phyloP scores from a whole-genome alignment of 2,888 invertebrate species.

The Idaea aversata region DNA sequence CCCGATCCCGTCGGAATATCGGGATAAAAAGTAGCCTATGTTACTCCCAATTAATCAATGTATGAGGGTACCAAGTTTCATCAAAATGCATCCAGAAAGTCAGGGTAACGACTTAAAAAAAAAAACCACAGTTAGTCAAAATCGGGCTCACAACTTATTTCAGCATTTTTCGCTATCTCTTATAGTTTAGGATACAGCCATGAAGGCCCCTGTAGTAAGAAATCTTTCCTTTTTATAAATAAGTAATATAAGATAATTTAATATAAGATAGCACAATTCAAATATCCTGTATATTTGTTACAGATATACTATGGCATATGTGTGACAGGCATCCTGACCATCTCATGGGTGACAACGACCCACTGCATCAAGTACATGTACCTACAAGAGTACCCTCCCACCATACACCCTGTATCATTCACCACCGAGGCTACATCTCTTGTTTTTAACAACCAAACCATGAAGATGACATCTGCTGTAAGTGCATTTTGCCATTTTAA shows the following conservation, averaged over 20 bases:
- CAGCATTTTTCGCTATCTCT: too few relatives aligned
- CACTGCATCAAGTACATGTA: conserved; percentile 94
- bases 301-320: conserved; percentile 94
- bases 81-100: too few relatives aligned
- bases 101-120: too few relatives aligned
- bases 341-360: conserved; percentile 95
- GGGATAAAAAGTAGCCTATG: too few relatives aligned
- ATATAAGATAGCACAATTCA: not conserved
- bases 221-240: too few relatives aligned
- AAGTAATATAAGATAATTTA: too few relatives aligned
- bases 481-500: conserved; percentile 28
- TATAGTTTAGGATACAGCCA: too few relatives aligned
- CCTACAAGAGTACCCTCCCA: conserved; percentile 72
- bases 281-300: conserved; percentile 34
- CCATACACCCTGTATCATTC: conserved; percentile 62
- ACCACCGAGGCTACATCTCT: conserved; percentile 59
- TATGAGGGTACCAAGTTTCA: too few relatives aligned
- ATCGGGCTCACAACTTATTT: too few relatives aligned
- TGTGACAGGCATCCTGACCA: conserved; percentile 92
- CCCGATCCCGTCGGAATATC: not conserved
- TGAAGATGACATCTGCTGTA: conserved; percentile 57
- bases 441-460: conserved; percentile 52
- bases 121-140: too few relatives aligned
- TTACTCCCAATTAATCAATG: not conserved
- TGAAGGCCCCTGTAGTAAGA: too few relatives aligned